phyloP scores from a whole-genome alignment of 92 coral and sea anemone species.

The Paragorgia papillata region DNA sequence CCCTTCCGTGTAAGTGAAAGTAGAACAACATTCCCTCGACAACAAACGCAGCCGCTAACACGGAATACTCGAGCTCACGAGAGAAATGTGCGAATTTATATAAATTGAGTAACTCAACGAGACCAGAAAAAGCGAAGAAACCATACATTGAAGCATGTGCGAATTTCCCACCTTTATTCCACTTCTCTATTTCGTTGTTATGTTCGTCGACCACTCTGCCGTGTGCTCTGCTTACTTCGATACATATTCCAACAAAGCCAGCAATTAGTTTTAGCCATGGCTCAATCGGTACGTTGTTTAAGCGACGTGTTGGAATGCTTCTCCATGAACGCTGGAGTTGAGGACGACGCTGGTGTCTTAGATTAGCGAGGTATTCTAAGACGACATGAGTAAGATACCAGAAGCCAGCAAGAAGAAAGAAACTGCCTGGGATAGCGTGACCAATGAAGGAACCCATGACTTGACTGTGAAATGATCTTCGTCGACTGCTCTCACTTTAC shows the following conservation, averaged over 20 bases:
- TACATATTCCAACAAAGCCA: conserved; percentile 54
- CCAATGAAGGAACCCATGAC: conserved; percentile 86
- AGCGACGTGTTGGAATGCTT: not conserved
- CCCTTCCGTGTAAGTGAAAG: conserved; percentile 76
- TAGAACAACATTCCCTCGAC: conserved; percentile 78
- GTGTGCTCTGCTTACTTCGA: conserved; percentile 60
- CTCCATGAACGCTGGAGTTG: conserved; percentile 19
- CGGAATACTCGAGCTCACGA: conserved; percentile 55
- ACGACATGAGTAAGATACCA: conserved; percentile 79
- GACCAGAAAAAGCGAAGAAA: conserved; percentile 81
- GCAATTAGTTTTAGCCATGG: conserved; percentile 63
- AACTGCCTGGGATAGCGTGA: conserved; percentile 75
- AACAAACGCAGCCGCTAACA: conserved; percentile 66
- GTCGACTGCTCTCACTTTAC: no score
- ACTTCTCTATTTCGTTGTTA: conserved; percentile 55
- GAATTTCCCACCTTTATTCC: conserved; percentile 73
- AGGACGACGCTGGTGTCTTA: no score
- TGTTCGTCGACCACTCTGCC: conserved; percentile 60
- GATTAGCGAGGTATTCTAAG: not conserved
- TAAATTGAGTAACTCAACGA: conserved; percentile 64
- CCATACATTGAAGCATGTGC: conserved; percentile 83
- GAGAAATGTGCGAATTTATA: conserved; percentile 57
- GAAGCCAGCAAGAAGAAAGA: conserved; percentile 57
- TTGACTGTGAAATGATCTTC: no score
- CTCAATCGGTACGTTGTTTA: conserved; percentile 63